Conservation (phyloP, 2,797 vertebrate species). For the Sparidentex hasta region DNA sequence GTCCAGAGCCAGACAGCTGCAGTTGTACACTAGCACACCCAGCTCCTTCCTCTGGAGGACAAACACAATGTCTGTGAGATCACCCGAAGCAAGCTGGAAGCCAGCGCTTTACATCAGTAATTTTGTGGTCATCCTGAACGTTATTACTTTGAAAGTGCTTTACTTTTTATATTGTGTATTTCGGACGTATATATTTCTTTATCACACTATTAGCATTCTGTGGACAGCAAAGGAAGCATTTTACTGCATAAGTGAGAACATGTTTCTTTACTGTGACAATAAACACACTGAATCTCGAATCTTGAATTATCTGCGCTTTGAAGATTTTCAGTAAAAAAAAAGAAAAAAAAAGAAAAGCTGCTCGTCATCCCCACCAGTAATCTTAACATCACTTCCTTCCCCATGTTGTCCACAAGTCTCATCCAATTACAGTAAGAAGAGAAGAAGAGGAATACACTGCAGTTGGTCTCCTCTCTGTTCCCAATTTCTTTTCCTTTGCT, state of each 20-base stretch:
- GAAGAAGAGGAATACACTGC: slow-evolving; percentile 6
- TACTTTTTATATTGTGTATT: too few relatives aligned
- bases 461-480: slow-evolving; percentile 4
- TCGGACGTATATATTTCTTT: too few relatives aligned
- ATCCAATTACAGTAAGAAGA: slow-evolving; percentile 38
- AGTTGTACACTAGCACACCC: slow-evolving; percentile 93
- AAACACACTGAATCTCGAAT: too few relatives aligned
- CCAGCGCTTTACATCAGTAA: background rate
- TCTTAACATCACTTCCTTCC: background rate
- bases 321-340: background rate
- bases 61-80: slow-evolving; percentile 27
- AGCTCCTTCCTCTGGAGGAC: slow-evolving; percentile 95
- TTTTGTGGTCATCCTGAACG: background rate
- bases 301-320: background rate
- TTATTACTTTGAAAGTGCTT: background rate
- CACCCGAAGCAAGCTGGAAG: background rate
- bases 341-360: background rate
- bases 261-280: too few relatives aligned
- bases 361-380: background rate
- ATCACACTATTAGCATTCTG: too few relatives aligned
- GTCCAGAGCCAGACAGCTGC: slow-evolving; percentile 95
- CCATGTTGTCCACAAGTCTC: slow-evolving; percentile 2
- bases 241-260: too few relatives aligned
- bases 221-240: too few relatives aligned
- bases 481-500: slow-evolving; percentile 3